phyloP scores from a whole-genome alignment of 1,140 invertebrate genomes.

The Hormaphis cornu region DNA sequence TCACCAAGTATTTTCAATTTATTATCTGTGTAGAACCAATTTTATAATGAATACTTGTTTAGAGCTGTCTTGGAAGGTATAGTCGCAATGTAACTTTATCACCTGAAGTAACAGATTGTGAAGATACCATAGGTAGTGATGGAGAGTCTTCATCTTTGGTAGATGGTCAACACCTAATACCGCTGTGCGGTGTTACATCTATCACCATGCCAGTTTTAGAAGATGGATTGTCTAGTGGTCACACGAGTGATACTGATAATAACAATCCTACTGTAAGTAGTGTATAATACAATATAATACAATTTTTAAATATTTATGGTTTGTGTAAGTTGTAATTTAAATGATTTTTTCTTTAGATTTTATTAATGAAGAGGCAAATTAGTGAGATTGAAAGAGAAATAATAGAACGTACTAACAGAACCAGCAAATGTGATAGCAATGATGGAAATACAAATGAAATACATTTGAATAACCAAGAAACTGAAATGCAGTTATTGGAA shows the following conservation, averaged over 20 bases:
- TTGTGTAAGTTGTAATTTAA: not conserved
- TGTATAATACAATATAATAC: too few relatives aligned
- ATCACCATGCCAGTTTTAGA: constrained; percentile 89
- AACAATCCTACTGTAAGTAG: constrained; percentile 52
- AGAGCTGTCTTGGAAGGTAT: constrained; percentile 40
- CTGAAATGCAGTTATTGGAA: constrained; percentile 6
- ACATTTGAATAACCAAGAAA: constrained; percentile 22
- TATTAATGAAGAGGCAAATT: constrained; percentile 64
- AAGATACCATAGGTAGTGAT: constrained; percentile 77
- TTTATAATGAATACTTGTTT: not conserved
- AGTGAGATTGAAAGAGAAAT: constrained; percentile 64
- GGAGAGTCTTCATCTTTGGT: constrained; percentile 62
- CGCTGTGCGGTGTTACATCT: constrained; percentile 30
- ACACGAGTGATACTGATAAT: constrained; percentile 85
- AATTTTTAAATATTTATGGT: not conserved
- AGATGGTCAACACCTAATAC: constrained; percentile 32
- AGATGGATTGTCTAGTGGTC: constrained; percentile 83
- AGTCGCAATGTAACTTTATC: constrained; percentile 78
- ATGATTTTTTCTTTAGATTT: constrained; percentile 41
- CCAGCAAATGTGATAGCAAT: constrained; percentile 15
- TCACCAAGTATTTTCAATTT: constrained; percentile 3
- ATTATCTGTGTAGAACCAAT: not conserved
- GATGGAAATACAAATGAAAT: constrained; percentile 6
- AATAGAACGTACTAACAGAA: constrained; percentile 46
- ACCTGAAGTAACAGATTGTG: constrained; percentile 91